A percentile compares a stretch with the other conserved stretches of the same genome.
These are phyloP conservation scores for Teleogryllus oceanicus DNA, from an alignment of 2,888 invertebrate genomes.

Conservation along the genomic window DNA sequence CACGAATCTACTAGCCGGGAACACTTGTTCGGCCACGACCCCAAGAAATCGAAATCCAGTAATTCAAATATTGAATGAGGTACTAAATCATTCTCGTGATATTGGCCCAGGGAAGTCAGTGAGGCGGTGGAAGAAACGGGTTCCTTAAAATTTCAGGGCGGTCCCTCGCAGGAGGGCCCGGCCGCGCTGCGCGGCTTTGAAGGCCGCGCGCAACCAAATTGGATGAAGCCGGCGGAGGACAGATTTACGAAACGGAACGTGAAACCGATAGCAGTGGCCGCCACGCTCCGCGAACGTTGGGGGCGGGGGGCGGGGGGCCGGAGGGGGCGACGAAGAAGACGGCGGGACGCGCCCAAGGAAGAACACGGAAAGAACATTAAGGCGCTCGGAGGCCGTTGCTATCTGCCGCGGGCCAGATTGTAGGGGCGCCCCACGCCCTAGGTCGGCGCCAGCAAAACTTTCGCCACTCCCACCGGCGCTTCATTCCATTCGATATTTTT, in stretches of 20 bases:
- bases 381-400: conserved; percentile 1
- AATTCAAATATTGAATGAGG: neutral
- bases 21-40: neutral
- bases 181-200: neutral
- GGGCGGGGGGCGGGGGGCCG: neutral
- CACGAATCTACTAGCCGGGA: too few species aligned
- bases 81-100: neutral
- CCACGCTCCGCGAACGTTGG: neutral
- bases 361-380: conserved; percentile 34
- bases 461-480: too few species aligned
- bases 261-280: neutral
- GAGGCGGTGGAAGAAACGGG: neutral
- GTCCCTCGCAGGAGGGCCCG: neutral
- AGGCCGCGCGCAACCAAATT: neutral
- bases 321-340: neutral
- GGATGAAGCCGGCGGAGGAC: neutral
- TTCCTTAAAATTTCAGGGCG: neutral
- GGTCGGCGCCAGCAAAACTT: neutral
- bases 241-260: conserved; percentile 18
- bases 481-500: too few species aligned
- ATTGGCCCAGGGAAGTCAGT: neutral
- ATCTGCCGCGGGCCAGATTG: conserved; percentile 11
- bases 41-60: neutral
- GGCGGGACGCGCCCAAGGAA: conserved; percentile 19
- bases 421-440: neutral